Conservation (phyloP, 2,888 invertebrate species). For the Drosophila prostipennis region DNA sequence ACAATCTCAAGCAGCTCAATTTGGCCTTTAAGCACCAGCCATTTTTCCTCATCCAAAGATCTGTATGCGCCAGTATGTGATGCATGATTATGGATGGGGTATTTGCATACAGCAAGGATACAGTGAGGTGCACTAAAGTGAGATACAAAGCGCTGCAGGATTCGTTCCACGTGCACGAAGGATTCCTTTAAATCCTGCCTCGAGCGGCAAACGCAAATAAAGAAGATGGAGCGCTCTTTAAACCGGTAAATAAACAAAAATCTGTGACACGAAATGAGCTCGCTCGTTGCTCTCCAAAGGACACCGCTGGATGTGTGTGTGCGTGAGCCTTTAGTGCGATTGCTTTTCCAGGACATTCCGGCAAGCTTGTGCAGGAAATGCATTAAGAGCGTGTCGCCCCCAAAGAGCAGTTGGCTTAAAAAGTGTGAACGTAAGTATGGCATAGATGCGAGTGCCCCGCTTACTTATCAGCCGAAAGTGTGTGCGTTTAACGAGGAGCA, state of each 20-base stretch:
- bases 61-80: constrained; percentile 13
- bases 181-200: constrained; percentile 12
- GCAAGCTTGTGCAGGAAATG: constrained; percentile 59
- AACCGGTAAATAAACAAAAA: constrained; percentile 48
- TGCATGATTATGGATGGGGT: constrained; percentile 38
- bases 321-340: constrained; percentile 35
- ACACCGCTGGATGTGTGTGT: constrained; percentile 13
- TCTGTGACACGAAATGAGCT: constrained; percentile 64
- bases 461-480: constrained; percentile 26
- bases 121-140: constrained; percentile 19
- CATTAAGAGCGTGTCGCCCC: constrained; percentile 57
- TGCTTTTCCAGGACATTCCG: constrained; percentile 40
- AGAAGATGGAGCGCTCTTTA: constrained; percentile 30
- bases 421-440: constrained; percentile 20
- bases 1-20: constrained; percentile 34
- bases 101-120: constrained; percentile 29
- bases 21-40: constrained; percentile 29
- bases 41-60: constrained; percentile 29
- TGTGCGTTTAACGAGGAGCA: constrained; percentile 8
- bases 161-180: constrained; percentile 9
- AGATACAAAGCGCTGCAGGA: constrained; percentile 17
- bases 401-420: constrained; percentile 30
- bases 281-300: constrained; percentile 36
- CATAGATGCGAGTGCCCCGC: not conserved
- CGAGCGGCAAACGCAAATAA: constrained; percentile 18